Base-by-base conservation (phyloP, 2,113 vertebrate species). In the Piprites chloris region DNA sequence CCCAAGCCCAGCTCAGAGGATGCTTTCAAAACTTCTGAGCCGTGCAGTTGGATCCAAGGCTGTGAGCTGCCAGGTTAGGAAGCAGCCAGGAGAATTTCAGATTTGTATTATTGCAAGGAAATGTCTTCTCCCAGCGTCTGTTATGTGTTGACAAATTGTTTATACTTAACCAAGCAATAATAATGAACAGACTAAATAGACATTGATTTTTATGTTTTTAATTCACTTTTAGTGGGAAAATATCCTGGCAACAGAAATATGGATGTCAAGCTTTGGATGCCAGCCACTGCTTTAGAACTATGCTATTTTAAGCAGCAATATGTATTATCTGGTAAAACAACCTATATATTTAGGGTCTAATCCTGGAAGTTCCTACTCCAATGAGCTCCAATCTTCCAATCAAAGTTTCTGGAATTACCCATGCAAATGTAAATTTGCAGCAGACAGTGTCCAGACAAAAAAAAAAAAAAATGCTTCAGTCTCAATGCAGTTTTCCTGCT, bases 111-210 rank as follows among this genome's bases (percentile, higher is more conserved):
- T 0, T 61, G 72, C 58, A 73, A 35, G 63, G 58, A 78, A 95
- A 84, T 41, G 49, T 63, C 90, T 85, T 94, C 80, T 87, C 83
- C 93, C 89, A 95, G 79, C 58, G 88, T 58, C 92, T 94, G 85
- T 53, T 95, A 96, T 22, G 83, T 93, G 96, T 92, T 97, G 95
- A 97, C 96, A 96, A 96, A 97, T 92, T 87, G 95, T 96, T 97
- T 96, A 93, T 95, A 96, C 83, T 96, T 87, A 94, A 97, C 92
- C 61, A 68, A 90, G 93, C 76, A 96, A 82, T 93, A 96, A 96
- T 93, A 96, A 94, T 85, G 92, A 96, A 91, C 37, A 67, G 83
- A 65, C 88, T 96, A 94, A 96, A 94, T 19, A 96, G 94, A 87
- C 88, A 94, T 47, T 85, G 93, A 97, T 97, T 96, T 94, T 93